Conservation (phyloP, 2,113 vertebrate genomes). For the Pluvianellus socialis region DNA sequence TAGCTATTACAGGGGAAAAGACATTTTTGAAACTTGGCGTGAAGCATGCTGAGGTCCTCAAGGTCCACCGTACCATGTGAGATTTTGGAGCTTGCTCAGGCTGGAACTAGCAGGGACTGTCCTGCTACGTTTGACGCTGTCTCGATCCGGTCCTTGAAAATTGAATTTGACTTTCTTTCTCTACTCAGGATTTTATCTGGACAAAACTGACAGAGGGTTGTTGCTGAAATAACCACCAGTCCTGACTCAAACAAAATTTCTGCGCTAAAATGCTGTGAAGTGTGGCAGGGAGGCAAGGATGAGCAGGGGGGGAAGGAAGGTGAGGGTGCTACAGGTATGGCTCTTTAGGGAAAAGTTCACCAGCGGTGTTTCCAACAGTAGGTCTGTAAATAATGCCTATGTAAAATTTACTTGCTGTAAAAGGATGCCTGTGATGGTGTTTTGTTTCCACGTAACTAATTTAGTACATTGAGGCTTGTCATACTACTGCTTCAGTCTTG, state of each 20-base stretch:
- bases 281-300: not conserved
- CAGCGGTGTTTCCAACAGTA: not conserved
- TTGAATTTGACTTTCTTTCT: not conserved
- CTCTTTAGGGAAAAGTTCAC: not conserved
- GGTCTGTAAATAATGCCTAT: conserved; percentile 25
- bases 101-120: not conserved
- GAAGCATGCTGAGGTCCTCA: not conserved
- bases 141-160: not conserved
- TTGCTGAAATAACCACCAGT: not conserved
- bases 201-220: not conserved
- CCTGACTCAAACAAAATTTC: not conserved
- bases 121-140: not conserved
- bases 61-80: not conserved
- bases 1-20: not conserved
- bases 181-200: not conserved
- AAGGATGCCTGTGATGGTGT: conserved; percentile 46
- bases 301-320: not conserved
- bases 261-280: not conserved
- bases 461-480: not conserved
- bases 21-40: not conserved
- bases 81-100: not conserved
- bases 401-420: conserved; percentile 62
- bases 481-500: not conserved
- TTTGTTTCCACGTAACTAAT: conserved; percentile 51
- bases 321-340: not conserved